These are phyloP conservation scores for Drosophila kepulauana DNA, from an alignment of 1,140 invertebrate genomes.

Conservation along the genomic window DNA sequence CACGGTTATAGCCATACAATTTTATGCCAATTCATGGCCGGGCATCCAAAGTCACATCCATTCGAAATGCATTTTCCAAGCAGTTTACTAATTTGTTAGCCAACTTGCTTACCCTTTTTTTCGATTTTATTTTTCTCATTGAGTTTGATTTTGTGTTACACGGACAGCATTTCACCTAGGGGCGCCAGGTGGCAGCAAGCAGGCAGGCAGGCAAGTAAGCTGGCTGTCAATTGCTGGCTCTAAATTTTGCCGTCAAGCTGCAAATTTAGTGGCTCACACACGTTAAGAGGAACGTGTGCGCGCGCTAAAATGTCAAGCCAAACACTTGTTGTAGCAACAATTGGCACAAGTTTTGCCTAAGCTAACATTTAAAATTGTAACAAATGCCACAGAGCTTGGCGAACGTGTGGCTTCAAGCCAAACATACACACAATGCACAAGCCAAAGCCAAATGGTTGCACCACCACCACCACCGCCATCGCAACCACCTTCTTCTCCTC, in stretches of 20 bases:
- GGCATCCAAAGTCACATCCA: slow-evolving; percentile 40
- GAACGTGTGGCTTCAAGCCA: slow-evolving; percentile 79
- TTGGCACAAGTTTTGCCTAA: slow-evolving; percentile 76
- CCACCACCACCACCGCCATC: slow-evolving; percentile 30
- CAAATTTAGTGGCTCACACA: slow-evolving; percentile 35
- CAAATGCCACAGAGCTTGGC: slow-evolving; percentile 77
- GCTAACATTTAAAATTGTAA: slow-evolving; percentile 84
- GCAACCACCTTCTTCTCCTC: slow-evolving; percentile 23
- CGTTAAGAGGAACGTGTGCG: slow-evolving; percentile 34
- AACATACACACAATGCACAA: slow-evolving; percentile 34
- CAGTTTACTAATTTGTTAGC: slow-evolving; percentile 67
- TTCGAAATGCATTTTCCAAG: slow-evolving; percentile 56
- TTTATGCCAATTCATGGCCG: slow-evolving; percentile 77
- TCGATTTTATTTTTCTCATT: neutral
- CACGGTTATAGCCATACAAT: slow-evolving; percentile 24
- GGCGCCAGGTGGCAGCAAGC: slow-evolving; percentile 38
- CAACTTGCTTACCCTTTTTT: slow-evolving; percentile 56
- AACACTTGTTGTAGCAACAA: slow-evolving; percentile 82
- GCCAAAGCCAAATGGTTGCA: slow-evolving; percentile 35
- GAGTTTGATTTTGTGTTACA: slow-evolving; percentile 4
- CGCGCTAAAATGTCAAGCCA: slow-evolving; percentile 77
- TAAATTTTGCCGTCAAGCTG: slow-evolving; percentile 36
- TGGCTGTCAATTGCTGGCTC: slow-evolving; percentile 47
- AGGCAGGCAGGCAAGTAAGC: neutral
- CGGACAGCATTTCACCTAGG: slow-evolving; percentile 59